Evolutionary conservation across 2,888 invertebrate genomes (phyloP), one percentile per base, ranked within the genome.

Genomic region (Himalopsyche anomala): DNA sequence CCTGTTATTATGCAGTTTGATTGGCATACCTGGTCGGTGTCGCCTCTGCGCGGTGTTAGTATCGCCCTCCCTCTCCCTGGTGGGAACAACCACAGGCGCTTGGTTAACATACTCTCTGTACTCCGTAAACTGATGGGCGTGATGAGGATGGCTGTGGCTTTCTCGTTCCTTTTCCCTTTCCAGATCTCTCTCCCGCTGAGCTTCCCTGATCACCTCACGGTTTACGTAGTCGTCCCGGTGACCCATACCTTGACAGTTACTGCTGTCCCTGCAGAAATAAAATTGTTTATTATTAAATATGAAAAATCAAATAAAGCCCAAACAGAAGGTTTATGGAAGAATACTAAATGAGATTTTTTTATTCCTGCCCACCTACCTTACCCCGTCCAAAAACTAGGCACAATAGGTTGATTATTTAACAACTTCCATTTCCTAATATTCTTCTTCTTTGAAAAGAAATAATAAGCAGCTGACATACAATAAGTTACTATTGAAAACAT

Each of bases 101-200:
- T 93, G 93, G 89, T 93, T 93, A 81, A 93, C 93, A 88, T 93
- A 93, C 90, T 93, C 93, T 89, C 93, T 90, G 89, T 92, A 93
- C 89, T 93, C 93, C 1, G 74, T 74, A 15, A 6, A 36, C 74
- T 74, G 74, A 36, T 74, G 74, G 15, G 74, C 36, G 12, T 74
- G 74, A 8, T 74, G 74, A 8, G 74, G 74, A 12, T 74, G 74
- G 28, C 54, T 56, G 79, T 74, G 69, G 40, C 79, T 42, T n/a
- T 81, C 87, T 19, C 85, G 36, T 56, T 85, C 92, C 42, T 92
- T 89, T 88, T 92, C 91, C 62, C 62, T n/a, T 54, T 87, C 87
- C 8, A 91, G 89, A 87, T 92, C 92, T 36, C 91, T 89, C 88
- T 92, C 92, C 38, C 92, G 88, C 89, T 93, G 91, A 88, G 93